Conservation (phyloP, 2,797 vertebrate genomes). For the Hafferia zeledoni region DNA sequence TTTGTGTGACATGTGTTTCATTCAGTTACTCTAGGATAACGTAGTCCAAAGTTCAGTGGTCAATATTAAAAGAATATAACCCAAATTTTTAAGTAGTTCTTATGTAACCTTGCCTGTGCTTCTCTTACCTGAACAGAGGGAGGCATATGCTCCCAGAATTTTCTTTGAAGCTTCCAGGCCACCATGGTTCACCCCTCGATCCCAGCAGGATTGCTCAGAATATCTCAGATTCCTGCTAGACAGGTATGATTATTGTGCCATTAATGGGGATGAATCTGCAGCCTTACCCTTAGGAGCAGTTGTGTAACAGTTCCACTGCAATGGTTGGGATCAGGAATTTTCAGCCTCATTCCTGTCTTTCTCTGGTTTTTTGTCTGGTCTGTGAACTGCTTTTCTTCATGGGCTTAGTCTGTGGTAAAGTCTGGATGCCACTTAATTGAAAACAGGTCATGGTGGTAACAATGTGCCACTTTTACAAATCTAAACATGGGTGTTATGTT, state of each 20-base stretch:
- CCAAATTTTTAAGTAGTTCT: not conserved
- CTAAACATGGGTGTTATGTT: not conserved
- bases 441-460: not conserved
- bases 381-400: not conserved
- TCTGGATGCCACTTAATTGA: not conserved
- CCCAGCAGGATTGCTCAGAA: constrained; percentile 97
- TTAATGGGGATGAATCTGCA: not conserved
- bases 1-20: not conserved
- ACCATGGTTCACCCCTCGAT: constrained; percentile 93
- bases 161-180: constrained; percentile 97
- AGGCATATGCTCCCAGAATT: constrained; percentile 92
- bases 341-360: not conserved
- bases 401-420: not conserved
- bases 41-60: not conserved
- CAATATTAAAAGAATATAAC: not conserved
- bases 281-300: not conserved
- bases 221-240: constrained; percentile 96
- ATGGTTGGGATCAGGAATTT: not conserved
- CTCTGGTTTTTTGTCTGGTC: not conserved
- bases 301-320: not conserved
- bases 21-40: not conserved
- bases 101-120: not conserved
- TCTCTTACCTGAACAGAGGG: constrained; percentile 80
- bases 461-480: not conserved
- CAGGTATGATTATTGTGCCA: constrained; percentile 80